Evolutionary conservation across 2,113 vertebrate species (phyloP).

Genomic region (Xiphorhynchus elegans): DNA sequence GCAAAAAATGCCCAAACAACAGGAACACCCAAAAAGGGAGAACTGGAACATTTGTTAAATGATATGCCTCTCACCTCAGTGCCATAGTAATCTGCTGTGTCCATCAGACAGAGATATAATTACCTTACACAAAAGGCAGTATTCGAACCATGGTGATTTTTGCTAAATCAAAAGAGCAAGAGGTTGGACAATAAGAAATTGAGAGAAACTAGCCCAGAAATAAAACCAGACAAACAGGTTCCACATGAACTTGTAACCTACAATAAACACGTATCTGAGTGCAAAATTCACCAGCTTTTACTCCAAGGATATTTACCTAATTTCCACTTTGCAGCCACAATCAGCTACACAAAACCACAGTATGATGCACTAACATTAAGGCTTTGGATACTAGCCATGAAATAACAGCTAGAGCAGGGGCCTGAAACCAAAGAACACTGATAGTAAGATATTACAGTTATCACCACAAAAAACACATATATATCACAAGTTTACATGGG

Average conservation of each 20-base stretch:
- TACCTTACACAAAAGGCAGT: constrained; percentile 34
- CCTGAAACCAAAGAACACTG: not conserved
- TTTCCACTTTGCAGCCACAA: constrained; percentile 8
- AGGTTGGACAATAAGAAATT: not conserved
- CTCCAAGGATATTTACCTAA: not conserved
- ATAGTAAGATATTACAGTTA: not conserved
- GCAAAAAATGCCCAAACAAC: not conserved
- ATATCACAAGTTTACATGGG: not conserved
- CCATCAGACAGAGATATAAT: constrained; percentile 1
- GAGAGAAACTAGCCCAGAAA: constrained; percentile 9
- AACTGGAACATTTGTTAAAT: constrained; percentile 28
- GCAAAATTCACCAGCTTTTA: constrained; percentile 37
- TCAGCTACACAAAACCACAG: not conserved
- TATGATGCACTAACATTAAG: not conserved
- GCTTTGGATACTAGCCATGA: not conserved
- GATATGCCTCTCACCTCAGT: constrained; percentile 4
- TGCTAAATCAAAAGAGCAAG: not conserved
- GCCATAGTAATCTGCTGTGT: not conserved
- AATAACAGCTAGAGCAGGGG: not conserved
- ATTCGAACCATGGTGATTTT: not conserved
- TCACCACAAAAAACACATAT: not conserved
- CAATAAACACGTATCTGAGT: not conserved
- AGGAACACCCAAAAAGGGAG: not conserved
- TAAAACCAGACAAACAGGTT: constrained; percentile 52
- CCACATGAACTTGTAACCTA: not conserved